Evolutionary conservation across 2,113 vertebrate species (phyloP), one percentile per base, ranked within the genome.

Genomic region (Pollimyrus isidori): DNA sequence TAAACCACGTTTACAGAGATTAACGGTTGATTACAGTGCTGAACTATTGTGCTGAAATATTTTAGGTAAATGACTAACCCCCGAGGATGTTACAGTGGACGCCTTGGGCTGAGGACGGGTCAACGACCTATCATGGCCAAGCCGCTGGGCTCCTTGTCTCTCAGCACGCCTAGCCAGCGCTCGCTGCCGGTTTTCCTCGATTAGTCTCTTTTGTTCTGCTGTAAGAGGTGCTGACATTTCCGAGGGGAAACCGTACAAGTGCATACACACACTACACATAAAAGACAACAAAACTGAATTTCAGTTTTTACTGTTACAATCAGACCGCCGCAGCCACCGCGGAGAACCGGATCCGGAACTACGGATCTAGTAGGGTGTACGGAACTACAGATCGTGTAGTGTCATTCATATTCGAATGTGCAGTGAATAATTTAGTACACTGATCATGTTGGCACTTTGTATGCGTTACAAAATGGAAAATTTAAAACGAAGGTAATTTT

Each of bases 101-200:
- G 13, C 15, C 48, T 49, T 15, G n/a, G 3, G 4, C 48, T 26
- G 46, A 26, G 46, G 84, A 50, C 48, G 46, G n/a, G 42, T 49
- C 23, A n/a, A 11, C 10, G 49, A 23, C n/a, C 11, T 52, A 23
- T 26, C n/a, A 35, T 19, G n/a, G 10, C 7, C 46, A 86, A 89
- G 73, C 17, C 35, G 88, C 45, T 26, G 65, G 11, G 39, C 7
- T 45, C 92, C 96, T 76, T 96, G 94, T 93, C 96, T 96, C 91
- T 97, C 96, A 3, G 98, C 97, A 95, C 98, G 96, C 89, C 96
- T 96, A 26, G 97, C 97, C 91, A 99, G 92, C 90, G 98, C 98
- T 50, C 93, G 97, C 87, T 91, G 96, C 42, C 97, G 94, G 92
- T 99, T 99, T 91, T 97, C 97, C 90, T 99, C 98, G 3, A 99